Evolutionary conservation across 2,888 invertebrate genomes (phyloP).

Genomic region (Mimumesa dahlbomi): DNA sequence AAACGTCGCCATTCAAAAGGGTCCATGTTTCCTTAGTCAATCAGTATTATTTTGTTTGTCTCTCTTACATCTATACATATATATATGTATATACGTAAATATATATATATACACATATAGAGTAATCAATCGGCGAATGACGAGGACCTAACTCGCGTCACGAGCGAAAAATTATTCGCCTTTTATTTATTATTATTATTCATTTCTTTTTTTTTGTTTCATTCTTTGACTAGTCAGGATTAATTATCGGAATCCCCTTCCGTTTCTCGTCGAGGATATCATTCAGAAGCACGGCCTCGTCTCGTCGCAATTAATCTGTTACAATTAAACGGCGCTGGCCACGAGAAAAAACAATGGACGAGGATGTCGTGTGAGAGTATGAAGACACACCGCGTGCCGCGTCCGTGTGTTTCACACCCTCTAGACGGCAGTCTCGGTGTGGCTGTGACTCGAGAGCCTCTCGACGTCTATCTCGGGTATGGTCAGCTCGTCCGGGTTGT

Average conservation of each 20-base stretch:
- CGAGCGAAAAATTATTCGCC: no score
- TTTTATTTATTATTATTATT: no score
- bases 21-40: no score
- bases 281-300: neutral
- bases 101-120: no score
- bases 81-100: no score
- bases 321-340: slow-evolving; percentile 31
- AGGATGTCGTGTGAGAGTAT: neutral
- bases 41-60: no score
- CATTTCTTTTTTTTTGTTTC: no score
- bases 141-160: slow-evolving; percentile 43
- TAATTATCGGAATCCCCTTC: neutral
- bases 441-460: slow-evolving; percentile 94
- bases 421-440: slow-evolving; percentile 97
- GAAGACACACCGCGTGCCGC: neutral
- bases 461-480: slow-evolving; percentile 96
- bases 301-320: no score
- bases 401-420: slow-evolving; percentile 34
- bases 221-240: slow-evolving; percentile 41
- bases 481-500: slow-evolving; percentile 92
- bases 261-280: neutral
- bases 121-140: slow-evolving; percentile 23
- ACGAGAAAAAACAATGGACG: slow-evolving; percentile 47
- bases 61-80: no score
- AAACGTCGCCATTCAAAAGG: neutral